Conservation (phyloP, 1,140 invertebrate species). For the Berghia stephanieae region DNA sequence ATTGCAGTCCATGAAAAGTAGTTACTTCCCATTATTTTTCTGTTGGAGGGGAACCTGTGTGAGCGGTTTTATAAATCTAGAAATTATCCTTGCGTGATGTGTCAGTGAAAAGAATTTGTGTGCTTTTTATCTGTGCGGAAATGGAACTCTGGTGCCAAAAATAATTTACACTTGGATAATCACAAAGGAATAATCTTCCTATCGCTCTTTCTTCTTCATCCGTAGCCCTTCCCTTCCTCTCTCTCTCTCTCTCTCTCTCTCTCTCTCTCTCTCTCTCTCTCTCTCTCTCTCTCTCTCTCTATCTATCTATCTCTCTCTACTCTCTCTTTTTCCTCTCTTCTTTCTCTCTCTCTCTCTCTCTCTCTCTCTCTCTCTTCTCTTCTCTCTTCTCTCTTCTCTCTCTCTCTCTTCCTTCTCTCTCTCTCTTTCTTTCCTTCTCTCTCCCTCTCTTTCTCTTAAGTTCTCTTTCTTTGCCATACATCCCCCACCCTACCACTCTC, state of each 20-base stretch:
- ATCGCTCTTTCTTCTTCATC: not conserved
- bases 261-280: conserved; percentile 19
- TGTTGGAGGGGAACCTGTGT: no score
- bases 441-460: not conserved
- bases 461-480: not conserved
- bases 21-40: no score
- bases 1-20: no score
- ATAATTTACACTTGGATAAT: not conserved
- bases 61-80: no score
- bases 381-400: conserved; percentile 26
- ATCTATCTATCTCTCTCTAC: no score
- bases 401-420: not conserved
- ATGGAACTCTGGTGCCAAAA: no score
- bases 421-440: not conserved
- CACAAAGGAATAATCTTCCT: not conserved
- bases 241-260: conserved; percentile 5
- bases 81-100: no score
- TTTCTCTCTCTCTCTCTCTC: not conserved
- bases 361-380: not conserved
- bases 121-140: no score
- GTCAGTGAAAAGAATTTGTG: no score
- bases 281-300: not conserved
- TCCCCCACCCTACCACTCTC: not conserved
- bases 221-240: not conserved
- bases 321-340: not conserved